A percentile compares a stretch with the other conserved stretches of the same genome.
phyloP scores from a whole-genome alignment of 2,113 vertebrate species.

The Perca schrenkii region DNA sequence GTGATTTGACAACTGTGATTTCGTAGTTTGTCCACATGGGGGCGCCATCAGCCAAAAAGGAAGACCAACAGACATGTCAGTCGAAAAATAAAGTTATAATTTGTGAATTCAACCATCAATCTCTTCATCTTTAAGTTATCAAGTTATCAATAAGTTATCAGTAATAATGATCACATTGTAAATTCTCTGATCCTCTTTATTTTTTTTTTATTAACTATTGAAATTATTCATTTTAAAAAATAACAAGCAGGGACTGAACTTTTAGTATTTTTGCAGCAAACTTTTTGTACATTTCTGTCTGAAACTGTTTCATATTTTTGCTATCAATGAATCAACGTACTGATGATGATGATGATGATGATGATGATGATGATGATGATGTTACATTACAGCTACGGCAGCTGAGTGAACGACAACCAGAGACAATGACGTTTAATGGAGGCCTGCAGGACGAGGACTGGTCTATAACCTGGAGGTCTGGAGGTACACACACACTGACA shows the following conservation, averaged over 20 bases:
- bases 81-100: background rate
- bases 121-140: background rate
- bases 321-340: too few species aligned
- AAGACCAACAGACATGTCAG: background rate
- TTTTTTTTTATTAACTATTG: too few species aligned
- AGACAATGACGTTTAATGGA: background rate
- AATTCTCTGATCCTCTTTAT: background rate
- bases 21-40: conserved; percentile 23
- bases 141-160: background rate
- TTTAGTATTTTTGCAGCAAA: too few species aligned
- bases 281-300: too few species aligned
- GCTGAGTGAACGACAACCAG: too few species aligned
- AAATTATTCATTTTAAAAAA: background rate
- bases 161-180: background rate
- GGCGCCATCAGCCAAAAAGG: background rate
- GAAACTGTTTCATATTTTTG: too few species aligned
- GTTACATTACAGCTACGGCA: too few species aligned
- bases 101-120: background rate
- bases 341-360: too few species aligned
- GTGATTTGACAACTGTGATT: background rate
- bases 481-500: conserved; percentile 2
- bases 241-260: too few species aligned
- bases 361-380: too few species aligned
- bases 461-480: conserved; percentile 15
- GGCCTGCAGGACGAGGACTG: background rate